Conservation (phyloP, 2,797 vertebrate species). For the Steatocranus sp. region DNA sequence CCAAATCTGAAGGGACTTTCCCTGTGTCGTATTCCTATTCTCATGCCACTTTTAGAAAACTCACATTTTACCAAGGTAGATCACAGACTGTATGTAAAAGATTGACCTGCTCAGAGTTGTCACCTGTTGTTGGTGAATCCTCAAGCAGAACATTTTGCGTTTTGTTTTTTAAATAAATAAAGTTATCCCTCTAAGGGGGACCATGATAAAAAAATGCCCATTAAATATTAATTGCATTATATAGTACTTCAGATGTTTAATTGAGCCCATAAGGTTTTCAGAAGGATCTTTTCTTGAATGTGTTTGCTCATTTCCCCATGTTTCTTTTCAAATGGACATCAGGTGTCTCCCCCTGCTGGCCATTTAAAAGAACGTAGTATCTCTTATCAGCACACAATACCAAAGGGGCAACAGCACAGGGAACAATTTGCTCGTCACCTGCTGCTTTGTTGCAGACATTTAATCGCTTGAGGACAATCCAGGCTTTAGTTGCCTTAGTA, state of each 20-base stretch:
- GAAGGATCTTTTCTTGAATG: background rate
- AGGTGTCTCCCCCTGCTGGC: background rate
- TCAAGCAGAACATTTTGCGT: background rate
- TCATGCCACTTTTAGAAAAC: background rate
- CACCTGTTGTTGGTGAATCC: background rate
- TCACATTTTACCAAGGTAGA: background rate
- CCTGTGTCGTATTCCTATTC: background rate
- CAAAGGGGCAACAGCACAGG: background rate
- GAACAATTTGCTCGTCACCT: background rate
- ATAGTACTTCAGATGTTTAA: background rate
- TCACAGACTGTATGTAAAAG: background rate
- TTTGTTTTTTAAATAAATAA: background rate
- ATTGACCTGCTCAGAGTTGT: background rate
- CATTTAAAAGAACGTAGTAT: background rate
- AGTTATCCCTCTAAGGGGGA: background rate
- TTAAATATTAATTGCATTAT: background rate
- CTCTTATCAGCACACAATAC: background rate
- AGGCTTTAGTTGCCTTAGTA: background rate
- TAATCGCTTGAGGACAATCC: background rate
- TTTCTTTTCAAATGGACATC: background rate
- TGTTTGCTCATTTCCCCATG: background rate
- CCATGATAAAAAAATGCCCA: background rate
- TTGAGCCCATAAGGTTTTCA: background rate
- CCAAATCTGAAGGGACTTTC: background rate
- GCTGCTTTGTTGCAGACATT: background rate